Conservation (phyloP, 2,797 vertebrate genomes). For the Ambastaia sidthimunki region DNA sequence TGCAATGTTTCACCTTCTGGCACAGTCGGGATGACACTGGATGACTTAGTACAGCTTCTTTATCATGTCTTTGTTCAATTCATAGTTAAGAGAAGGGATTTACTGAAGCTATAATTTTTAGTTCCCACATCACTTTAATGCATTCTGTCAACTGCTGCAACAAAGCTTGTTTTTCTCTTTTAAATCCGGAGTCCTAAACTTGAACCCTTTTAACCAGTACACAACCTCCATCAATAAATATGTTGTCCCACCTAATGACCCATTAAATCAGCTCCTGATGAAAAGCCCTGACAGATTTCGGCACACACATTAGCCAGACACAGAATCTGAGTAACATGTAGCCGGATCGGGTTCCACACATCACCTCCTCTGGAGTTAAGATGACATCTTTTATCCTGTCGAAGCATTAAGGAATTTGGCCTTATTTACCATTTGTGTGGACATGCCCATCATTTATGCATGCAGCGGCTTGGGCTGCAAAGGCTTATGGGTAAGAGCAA, state of each 20-base stretch:
- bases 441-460: background rate
- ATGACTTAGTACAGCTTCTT: conserved; percentile 25
- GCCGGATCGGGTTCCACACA: conserved; percentile 16
- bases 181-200: background rate
- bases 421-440: conserved; percentile 2
- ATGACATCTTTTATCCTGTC: conserved; percentile 13
- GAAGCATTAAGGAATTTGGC: conserved; percentile 41
- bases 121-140: conserved; percentile 10
- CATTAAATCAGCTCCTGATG: conserved; percentile 17
- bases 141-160: background rate
- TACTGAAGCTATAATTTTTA: conserved; percentile 37
- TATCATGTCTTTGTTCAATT: conserved; percentile 35
- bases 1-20: conserved; percentile 43
- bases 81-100: conserved; percentile 39
- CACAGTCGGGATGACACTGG: conserved; percentile 40
- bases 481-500: too few species aligned
- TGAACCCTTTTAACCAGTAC: conserved; percentile 24
- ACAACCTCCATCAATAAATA: conserved; percentile 6
- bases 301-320: conserved; percentile 5
- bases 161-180: conserved; percentile 16
- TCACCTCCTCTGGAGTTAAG: conserved; percentile 2
- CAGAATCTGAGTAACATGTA: background rate
- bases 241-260: conserved; percentile 24
- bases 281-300: background rate
- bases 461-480: background rate